A percentile compares a stretch with the other conserved stretches of the same genome.
These are phyloP conservation scores for Galaxias olidus DNA, from an alignment of 2,797 vertebrate species.

Conservation along the genomic window DNA sequence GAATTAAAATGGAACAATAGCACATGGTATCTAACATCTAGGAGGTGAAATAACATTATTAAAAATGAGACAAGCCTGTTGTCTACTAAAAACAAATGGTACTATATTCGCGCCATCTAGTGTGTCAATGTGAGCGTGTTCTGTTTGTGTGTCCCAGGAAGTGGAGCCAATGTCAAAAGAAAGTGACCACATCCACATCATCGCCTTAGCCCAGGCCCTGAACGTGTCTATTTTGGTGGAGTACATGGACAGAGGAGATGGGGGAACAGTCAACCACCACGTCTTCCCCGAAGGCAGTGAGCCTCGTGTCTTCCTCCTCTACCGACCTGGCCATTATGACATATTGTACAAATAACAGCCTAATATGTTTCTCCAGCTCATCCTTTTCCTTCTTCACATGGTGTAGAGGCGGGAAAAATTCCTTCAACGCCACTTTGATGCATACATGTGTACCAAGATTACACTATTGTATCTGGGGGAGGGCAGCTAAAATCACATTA, in stretches of 20 bases:
- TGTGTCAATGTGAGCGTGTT: neutral
- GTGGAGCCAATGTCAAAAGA: slow-evolving; percentile 97
- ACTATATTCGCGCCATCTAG: neutral
- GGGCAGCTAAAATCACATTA: slow-evolving; percentile 53
- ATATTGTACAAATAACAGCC: slow-evolving; percentile 91
- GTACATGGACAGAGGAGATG: slow-evolving; percentile 96
- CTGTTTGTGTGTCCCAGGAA: slow-evolving; percentile 70
- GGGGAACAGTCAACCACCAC: slow-evolving; percentile 90
- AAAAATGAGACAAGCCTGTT: too few relatives aligned
- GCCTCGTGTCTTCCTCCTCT: slow-evolving; percentile 93
- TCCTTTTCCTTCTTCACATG: slow-evolving; percentile 17
- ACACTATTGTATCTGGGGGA: slow-evolving; percentile 62
- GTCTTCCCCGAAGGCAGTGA: slow-evolving; percentile 91
- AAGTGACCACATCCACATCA: slow-evolving; percentile 98
- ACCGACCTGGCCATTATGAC: slow-evolving; percentile 95
- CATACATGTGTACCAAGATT: slow-evolving; percentile 63
- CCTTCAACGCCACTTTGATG: slow-evolving; percentile 60
- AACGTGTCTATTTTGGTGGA: slow-evolving; percentile 91
- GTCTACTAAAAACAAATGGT: too few relatives aligned
- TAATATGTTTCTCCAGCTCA: slow-evolving; percentile 18
- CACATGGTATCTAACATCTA: too few relatives aligned
- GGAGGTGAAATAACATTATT: too few relatives aligned
- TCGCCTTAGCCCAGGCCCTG: slow-evolving; percentile 91
- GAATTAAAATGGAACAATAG: too few relatives aligned
- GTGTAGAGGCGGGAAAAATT: slow-evolving; percentile 40